Evolutionary conservation across 2,113 vertebrate genomes (phyloP), one percentile per base, ranked within the genome.

Genomic region (Rousettus leschenaultii): DNA sequence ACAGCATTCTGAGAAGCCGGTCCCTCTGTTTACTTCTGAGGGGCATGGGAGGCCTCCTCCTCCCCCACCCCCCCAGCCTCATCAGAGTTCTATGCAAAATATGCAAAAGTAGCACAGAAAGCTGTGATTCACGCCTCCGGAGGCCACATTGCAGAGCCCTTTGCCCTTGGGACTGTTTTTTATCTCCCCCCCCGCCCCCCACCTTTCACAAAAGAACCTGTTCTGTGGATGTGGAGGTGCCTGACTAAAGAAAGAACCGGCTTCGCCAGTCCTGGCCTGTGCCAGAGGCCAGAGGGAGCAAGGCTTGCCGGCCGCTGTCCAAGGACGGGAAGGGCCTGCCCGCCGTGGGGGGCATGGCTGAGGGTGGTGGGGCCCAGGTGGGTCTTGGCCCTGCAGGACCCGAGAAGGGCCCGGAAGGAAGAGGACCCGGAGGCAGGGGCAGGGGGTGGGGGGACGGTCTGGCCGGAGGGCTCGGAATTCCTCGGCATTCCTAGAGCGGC

Each of bases 211-310:
- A 33, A 68, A 75, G 51, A 22, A 59, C 33, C 73, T 57, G 86
- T 83, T 73, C 71, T 57, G 53, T 35, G 43, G 48, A 21, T 21
- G 8, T 59, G 66, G 21, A 33, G 30, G 59, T 66, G 79, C 80
- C 43, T 13, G 70, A 16, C 33, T 4, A 11, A 51, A 28, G 74
- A 43, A 75, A 84, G 43, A 97, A 97, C 92, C 84, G 57, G 92
- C 95, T 95, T 51, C 53, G 43, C 89, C 86, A 73, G 95, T n/a
- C 57, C 48, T 6, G 53, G 77, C 30, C 71, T 59, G 28, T 16
- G 73, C 73, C 21, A 1, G 57, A 26, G 53, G 45, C 61, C 57
- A 19, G 40, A 30, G 57, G 18, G 45, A 13, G 13, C 51, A 1
- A 38, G 63, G 40, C 15, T 3, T 35, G 80, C 38, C 33, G 74